Base-by-base conservation (phyloP, 2,113 vertebrate species). In the Ovibos moschatus region DNA sequence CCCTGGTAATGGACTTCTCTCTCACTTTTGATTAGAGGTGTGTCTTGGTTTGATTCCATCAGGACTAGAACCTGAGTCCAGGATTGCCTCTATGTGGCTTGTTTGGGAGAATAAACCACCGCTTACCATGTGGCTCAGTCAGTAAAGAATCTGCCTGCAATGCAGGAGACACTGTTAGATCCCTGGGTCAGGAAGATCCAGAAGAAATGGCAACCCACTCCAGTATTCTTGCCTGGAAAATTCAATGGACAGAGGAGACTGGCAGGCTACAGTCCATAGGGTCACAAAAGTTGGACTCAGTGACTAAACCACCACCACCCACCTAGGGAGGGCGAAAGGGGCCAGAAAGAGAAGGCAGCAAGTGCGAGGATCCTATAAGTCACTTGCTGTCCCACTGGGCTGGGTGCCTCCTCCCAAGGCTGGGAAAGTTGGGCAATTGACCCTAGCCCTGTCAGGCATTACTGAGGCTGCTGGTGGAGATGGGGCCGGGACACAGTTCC, bases 251-350 rank as follows among this genome's bases (percentile, higher is more conserved):
- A 43, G 71, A 76, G 40, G 23, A 43, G 23, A 43, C 71, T 43
- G 23, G n/a, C 36, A 40, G 67, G 21, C 36, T 40, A 74, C 23
- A 43, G 40, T 76, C 71, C 71, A 76, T 4, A 3, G 71, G 71
- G 71, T 76, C 6, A 1, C 40, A 76, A 76, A 43, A 76, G 40
- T 4, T 43, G 71, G 40, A 7, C 11, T 43, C 40, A 43, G 40
- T 0, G 3, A 43, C 71, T 76, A 43, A 76, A 27, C 40, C 13
- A 76, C 40, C 40, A 43, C 23, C 40, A 7, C 67, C 47, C n/a
- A 1, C 64, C 7, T 8, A 10, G 50, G 50, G 15, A 19, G 21
- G 7, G 7, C 0, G 1, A 9, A 14, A 23, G 6, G 45, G 79
- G 12, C 15, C 2, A 3, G 89, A 55, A n/a, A 57, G 36, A 87